Conservation (phyloP, 2,888 invertebrate species). For the Mythimna pallens region DNA sequence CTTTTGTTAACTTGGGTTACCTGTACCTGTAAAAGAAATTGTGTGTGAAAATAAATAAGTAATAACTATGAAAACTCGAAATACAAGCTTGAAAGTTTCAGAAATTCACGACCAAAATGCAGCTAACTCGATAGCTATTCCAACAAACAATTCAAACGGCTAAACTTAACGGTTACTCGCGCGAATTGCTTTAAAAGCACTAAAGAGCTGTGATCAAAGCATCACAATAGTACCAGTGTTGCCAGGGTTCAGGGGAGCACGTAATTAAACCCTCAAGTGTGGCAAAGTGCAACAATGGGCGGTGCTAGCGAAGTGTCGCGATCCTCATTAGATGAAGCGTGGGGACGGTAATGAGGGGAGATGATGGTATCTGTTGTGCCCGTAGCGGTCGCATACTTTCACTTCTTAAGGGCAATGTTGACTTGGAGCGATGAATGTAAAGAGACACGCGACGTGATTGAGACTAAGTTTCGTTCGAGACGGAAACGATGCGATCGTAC, state of each 20-base stretch:
- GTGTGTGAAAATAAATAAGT: neutral
- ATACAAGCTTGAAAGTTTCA: neutral
- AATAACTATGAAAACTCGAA: neutral
- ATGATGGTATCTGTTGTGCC: slow-evolving; percentile 80
- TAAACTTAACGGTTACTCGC: slow-evolving; percentile 36
- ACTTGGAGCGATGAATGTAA: slow-evolving; percentile 56
- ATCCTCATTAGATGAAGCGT: slow-evolving; percentile 82
- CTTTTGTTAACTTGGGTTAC: too few species aligned
- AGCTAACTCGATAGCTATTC: slow-evolving; percentile 12
- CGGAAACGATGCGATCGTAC: neutral
- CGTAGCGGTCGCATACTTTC: slow-evolving; percentile 79
- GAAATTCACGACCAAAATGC: neutral
- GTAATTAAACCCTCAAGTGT: slow-evolving; percentile 70
- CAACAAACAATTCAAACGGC: slow-evolving; percentile 26
- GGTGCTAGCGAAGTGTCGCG: slow-evolving; percentile 75
- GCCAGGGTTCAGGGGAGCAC: slow-evolving; percentile 64
- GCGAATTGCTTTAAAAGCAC: slow-evolving; percentile 36
- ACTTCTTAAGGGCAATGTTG: slow-evolving; percentile 79
- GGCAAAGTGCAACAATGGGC: slow-evolving; percentile 73
- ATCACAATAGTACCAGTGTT: slow-evolving; percentile 53
- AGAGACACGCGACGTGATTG: slow-evolving; percentile 36
- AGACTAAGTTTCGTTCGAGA: slow-evolving; percentile 16
- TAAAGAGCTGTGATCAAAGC: slow-evolving; percentile 41
- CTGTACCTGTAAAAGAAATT: neutral
- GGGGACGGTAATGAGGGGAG: slow-evolving; percentile 84